phyloP scores from a whole-genome alignment of 1,140 invertebrate species.

The Babylonia areolata region DNA sequence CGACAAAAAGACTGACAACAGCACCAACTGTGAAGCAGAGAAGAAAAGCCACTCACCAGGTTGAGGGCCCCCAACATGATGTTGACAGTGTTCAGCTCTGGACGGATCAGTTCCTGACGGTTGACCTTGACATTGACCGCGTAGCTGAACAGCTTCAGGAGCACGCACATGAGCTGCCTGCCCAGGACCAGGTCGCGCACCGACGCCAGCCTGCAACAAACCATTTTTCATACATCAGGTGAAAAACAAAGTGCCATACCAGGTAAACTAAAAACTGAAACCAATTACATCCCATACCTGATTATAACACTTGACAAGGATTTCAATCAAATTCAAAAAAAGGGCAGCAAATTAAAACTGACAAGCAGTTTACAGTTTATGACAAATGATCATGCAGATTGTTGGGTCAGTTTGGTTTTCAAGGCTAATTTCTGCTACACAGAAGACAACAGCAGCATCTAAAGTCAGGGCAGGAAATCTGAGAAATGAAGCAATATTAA shows the following conservation, averaged over 20 bases:
- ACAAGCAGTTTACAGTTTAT: no score
- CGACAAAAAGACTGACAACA: background rate
- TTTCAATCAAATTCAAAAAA: no score
- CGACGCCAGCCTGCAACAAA: conserved; percentile 80
- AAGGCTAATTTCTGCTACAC: no score
- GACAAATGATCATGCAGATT: no score
- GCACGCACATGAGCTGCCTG: conserved; percentile 87
- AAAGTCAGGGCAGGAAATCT: no score
- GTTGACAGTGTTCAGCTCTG: conserved; percentile 75
- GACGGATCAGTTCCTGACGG: conserved; percentile 76
- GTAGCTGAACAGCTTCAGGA: conserved; percentile 89
- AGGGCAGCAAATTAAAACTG: no score
- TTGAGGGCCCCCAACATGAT: conserved; percentile 73
- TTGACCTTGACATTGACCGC: conserved; percentile 84
- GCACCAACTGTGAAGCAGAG: background rate
- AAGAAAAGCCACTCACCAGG: conserved; percentile 35
- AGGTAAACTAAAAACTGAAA: no score
- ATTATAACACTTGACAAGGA: no score
- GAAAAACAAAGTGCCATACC: background rate
- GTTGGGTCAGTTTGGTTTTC: no score
- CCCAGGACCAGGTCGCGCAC: conserved; percentile 85
- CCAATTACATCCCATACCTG: no score
- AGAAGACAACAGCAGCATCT: no score
- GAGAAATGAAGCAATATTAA: no score
- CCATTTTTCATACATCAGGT: background rate